Evolutionary conservation across 2,113 vertebrate genomes (phyloP), one percentile per base, ranked within the genome.

Genomic region (Gnathonemus longibarbis): DNA sequence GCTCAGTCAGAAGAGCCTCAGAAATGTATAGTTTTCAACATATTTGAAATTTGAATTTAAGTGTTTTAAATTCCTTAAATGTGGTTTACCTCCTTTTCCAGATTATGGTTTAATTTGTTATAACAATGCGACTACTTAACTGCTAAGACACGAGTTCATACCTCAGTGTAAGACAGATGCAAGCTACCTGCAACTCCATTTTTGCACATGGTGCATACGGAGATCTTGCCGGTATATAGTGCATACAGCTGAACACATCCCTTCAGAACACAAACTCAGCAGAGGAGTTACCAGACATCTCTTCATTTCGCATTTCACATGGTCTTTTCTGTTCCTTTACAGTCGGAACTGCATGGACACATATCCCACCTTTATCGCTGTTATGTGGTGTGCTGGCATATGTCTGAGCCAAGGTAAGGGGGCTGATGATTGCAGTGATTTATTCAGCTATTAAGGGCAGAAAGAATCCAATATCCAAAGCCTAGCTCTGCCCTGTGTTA

Each of bases 311-410:
- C 21, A 5, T 5, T 24, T 87, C 9, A 0, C 21, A 2, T 5
- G 11, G n/a, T 21, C 50, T 17, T 10, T 48, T 66, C 39, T 58
- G 10, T 49, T 48, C 27, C 17, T 83, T 83, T 6, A n/a, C 91
- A 99, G 98, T 88, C 98, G 98, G 84, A 99, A 99, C 96, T 99
- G 98, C 0, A 97, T 97, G 89, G 98, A 99, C 0, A 91, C 97
- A 0, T 99, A 99, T 70, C 96, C 98, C 0, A 98, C 98, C 0
- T 99, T 99, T 92, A 96, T 99, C 0, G 98, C 95, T 0, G 93
- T 98, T 89, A 96, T 99, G 92, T 99, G 98, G 98, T 97, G 96
- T 1, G 98, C 98, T 0, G 98, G 98, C 3, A 91, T 99, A 24
- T 97, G 98, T 89, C 97, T 98, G 92, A 98, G 95, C 93, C 98